These are phyloP conservation scores for Syritta pipiens DNA, from an alignment of 2,888 invertebrate genomes.

Conservation along the genomic window DNA sequence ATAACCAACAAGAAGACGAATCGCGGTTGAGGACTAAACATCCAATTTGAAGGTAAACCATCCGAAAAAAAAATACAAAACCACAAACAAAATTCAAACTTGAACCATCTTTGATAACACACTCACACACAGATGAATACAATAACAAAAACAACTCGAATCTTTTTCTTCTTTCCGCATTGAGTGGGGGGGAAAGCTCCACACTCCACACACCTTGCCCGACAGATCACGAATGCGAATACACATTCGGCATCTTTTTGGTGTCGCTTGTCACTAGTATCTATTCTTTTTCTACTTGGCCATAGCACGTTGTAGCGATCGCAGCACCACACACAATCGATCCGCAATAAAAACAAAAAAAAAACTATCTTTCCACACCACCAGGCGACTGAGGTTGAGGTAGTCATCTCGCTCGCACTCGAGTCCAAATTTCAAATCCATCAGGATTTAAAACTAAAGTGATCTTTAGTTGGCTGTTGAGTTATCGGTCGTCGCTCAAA, in stretches of 20 bases:
- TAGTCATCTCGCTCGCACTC: conserved; percentile 28
- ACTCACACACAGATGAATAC: background rate
- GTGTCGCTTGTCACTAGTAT: conserved; percentile 45
- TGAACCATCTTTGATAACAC: conserved; percentile 54
- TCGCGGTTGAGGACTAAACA: conserved; percentile 62
- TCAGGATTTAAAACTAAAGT: conserved; percentile 70
- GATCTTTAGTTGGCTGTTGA: conserved; percentile 63
- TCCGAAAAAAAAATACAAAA: conserved; percentile 16
- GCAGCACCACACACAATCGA: conserved; percentile 35
- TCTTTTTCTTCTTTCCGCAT: conserved; percentile 59
- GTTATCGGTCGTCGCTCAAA: conserved; percentile 70
- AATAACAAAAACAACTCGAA: conserved; percentile 22
- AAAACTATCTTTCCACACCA: conserved; percentile 16
- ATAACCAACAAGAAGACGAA: conserved; percentile 40
- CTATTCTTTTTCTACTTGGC: conserved; percentile 55
- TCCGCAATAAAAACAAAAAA: background rate
- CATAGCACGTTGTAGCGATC: conserved; percentile 31
- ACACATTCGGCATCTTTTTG: conserved; percentile 47
- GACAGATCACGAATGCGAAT: conserved; percentile 40
- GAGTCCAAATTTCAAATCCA: conserved; percentile 49
- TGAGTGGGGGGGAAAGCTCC: conserved; percentile 11
- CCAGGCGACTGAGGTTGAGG: conserved; percentile 15
- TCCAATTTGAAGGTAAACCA: conserved; percentile 63
- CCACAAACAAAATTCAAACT: conserved; percentile 48
- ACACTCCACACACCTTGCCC: background rate